These are phyloP conservation scores for Phasianus colchicus DNA, from an alignment of 2,113 vertebrate species.

Conservation along the genomic window DNA sequence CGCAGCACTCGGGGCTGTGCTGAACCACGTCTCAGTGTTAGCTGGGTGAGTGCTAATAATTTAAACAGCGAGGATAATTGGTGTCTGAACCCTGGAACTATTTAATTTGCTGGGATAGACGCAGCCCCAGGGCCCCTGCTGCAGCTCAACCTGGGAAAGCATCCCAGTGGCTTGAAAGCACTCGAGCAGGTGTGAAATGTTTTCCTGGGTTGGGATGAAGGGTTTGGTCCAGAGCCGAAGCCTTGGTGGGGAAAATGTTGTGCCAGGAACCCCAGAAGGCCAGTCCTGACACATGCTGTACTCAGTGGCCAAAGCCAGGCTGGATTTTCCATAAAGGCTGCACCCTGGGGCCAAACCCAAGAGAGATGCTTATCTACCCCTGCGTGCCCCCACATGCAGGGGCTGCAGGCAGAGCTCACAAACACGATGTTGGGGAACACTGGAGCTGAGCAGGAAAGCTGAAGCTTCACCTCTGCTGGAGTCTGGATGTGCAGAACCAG, in stretches of 20 bases:
- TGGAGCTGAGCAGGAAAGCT: neutral
- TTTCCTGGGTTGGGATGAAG: neutral
- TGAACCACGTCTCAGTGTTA: neutral
- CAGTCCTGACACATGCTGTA: neutral
- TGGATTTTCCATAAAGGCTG: neutral
- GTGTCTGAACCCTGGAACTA: conserved; percentile 32
- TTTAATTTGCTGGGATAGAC: conserved; percentile 35
- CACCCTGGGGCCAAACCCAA: neutral
- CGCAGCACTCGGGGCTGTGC: neutral
- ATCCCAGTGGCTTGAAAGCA: neutral
- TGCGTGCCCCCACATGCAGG: neutral
- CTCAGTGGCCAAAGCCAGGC: neutral
- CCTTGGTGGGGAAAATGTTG: neutral
- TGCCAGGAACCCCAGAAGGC: neutral
- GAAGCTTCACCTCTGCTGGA: rapidly evolving
- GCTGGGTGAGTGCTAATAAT: neutral
- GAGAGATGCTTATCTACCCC: neutral
- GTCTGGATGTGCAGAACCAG: neutral
- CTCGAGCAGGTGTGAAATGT: neutral
- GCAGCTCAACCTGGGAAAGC: conserved; percentile 6
- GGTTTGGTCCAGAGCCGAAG: neutral
- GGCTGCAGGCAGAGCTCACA: neutral
- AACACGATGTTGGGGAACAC: neutral
- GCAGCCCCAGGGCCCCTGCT: neutral
- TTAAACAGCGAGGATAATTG: neutral